Evolutionary conservation across 2,888 invertebrate genomes (phyloP).

Genomic region (Ischnura elegans): DNA sequence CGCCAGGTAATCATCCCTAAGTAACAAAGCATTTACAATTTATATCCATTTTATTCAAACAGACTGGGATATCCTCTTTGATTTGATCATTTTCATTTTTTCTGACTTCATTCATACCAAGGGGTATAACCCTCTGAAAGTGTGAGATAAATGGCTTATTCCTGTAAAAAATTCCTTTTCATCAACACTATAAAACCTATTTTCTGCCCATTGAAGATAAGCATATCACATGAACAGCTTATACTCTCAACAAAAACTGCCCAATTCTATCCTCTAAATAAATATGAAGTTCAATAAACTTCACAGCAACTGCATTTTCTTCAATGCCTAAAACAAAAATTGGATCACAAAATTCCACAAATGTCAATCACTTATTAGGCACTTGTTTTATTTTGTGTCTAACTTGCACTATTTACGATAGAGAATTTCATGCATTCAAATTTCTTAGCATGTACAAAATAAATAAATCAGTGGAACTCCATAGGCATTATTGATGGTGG

Average conservation of each 20-base stretch:
- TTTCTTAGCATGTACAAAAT: background rate
- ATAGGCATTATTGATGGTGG: background rate
- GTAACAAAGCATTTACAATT: background rate
- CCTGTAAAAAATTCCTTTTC: background rate
- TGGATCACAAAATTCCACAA: constrained; percentile 17
- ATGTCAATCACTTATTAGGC: constrained; percentile 42
- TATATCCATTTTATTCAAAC: background rate
- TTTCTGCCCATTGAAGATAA: background rate
- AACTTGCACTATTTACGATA: constrained; percentile 5
- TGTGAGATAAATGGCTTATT: background rate
- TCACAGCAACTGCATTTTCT: background rate
- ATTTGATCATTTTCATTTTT: background rate
- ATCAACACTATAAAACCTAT: background rate
- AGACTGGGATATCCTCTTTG: background rate
- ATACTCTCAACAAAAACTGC: background rate
- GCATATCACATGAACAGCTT: background rate
- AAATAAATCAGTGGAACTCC: background rate
- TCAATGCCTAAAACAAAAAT: background rate
- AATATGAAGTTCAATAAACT: background rate
- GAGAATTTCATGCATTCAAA: background rate
- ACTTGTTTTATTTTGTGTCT: constrained; percentile 17
- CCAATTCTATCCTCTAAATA: background rate
- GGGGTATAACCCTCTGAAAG: background rate
- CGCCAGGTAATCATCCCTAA: background rate
- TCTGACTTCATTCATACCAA: background rate